A percentile compares a stretch with the other conserved stretches of the same genome.
phyloP scores from a whole-genome alignment of 2,113 vertebrate genomes.

The Daubentonia madagascariensis region DNA sequence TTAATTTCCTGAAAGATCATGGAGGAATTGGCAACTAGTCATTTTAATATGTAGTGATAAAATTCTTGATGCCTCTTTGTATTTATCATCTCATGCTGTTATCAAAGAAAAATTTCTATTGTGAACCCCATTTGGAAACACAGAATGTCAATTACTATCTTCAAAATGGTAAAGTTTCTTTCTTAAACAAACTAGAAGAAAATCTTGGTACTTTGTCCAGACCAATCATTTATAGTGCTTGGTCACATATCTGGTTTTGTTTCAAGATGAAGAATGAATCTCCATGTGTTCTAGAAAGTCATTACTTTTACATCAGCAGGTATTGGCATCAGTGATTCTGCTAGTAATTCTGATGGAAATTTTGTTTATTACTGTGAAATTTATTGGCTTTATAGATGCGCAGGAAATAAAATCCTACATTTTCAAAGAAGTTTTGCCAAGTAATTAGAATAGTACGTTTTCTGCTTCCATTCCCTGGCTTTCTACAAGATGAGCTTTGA shows the following conservation, averaged over 20 bases:
- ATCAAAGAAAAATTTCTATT: background rate
- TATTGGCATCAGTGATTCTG: background rate
- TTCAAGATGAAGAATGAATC: background rate
- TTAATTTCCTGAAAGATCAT: background rate
- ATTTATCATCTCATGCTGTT: background rate
- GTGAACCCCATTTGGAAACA: background rate
- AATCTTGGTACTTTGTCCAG: background rate
- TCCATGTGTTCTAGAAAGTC: background rate
- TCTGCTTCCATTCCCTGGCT: background rate
- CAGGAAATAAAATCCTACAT: background rate
- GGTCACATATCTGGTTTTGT: background rate
- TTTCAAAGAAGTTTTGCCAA: slow-evolving; percentile 26
- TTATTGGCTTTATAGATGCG: background rate
- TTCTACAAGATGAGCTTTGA: background rate
- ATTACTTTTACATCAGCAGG: background rate
- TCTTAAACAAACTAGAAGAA: background rate
- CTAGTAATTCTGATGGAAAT: background rate
- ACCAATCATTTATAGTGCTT: background rate
- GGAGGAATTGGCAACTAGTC: background rate
- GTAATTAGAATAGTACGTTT: background rate
- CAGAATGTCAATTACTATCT: no score
- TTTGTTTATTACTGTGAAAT: background rate
- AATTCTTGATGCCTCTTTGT: background rate
- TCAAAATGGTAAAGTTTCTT: background rate
- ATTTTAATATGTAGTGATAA: background rate